Percentiles rank a stretch among this genome's conserved stretches.
phyloP scores from a whole-genome alignment of 2,113 vertebrate genomes.

The Eudyptes chrysolophus region DNA sequence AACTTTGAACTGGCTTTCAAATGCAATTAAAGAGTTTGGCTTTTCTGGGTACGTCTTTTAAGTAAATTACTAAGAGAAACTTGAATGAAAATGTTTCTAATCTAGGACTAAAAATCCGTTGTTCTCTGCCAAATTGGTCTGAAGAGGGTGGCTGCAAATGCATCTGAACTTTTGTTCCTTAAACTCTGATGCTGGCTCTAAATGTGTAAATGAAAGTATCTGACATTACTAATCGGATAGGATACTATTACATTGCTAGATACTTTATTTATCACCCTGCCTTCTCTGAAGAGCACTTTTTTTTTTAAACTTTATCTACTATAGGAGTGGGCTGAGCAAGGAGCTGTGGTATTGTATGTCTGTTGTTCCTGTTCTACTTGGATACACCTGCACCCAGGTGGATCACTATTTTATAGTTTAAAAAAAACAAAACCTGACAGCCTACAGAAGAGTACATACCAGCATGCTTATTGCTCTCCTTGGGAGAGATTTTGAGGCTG shows the following conservation, averaged over 20 bases:
- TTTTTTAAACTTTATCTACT: background rate
- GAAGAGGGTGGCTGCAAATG: background rate
- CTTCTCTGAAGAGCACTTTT: background rate
- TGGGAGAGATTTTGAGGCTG: background rate
- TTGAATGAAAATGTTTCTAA: background rate
- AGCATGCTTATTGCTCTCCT: background rate
- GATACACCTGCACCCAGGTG: background rate
- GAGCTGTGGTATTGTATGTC: background rate
- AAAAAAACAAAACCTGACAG: background rate
- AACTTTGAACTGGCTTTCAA: slow-evolving; percentile 93
- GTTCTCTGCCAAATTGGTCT: background rate
- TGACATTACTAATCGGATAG: background rate
- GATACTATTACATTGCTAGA: background rate
- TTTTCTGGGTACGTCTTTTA: slow-evolving; percentile 87
- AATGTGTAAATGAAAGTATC: background rate
- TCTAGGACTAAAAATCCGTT: background rate
- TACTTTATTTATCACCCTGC: background rate
- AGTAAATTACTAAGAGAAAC: background rate
- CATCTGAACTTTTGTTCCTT: background rate
- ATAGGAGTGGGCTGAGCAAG: background rate
- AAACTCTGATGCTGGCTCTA: background rate
- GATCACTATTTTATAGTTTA: background rate
- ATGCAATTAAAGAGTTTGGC: slow-evolving; percentile 98
- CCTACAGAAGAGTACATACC: background rate
- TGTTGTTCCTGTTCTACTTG: background rate